Evolutionary conservation across 2,797 vertebrate species (phyloP).

Genomic region (Spea hammondii): DNA sequence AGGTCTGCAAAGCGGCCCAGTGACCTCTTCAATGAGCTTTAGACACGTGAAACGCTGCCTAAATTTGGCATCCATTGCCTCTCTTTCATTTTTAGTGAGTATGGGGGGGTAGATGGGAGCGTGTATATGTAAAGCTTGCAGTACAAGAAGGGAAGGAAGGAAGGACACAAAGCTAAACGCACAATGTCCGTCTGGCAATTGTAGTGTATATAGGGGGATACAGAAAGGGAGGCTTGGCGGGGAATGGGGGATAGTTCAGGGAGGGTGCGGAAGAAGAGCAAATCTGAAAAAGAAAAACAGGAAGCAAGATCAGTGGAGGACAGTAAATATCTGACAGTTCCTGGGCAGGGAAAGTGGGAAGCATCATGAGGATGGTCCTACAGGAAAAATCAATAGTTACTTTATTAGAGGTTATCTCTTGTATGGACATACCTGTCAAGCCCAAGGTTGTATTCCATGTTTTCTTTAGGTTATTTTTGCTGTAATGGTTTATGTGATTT

Average conservation of each 20-base stretch:
- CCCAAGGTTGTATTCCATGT: too few relatives aligned
- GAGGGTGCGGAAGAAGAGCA: constrained; percentile 71
- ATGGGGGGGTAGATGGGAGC: constrained; percentile 55
- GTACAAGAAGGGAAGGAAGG: constrained; percentile 63
- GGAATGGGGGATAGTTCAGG: constrained; percentile 68
- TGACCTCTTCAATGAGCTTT: constrained; percentile 64
- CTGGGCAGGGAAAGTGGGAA: constrained; percentile 56
- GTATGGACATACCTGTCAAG: neutral
- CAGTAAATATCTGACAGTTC: constrained; percentile 70
- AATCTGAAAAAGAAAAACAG: constrained; percentile 58
- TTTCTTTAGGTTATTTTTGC: too few relatives aligned
- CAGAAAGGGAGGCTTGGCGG: constrained; percentile 55
- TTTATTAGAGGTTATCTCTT: neutral
- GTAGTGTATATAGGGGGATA: constrained; percentile 36
- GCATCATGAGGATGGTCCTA: neutral
- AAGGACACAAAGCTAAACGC: constrained; percentile 66
- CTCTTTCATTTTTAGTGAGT: constrained; percentile 55
- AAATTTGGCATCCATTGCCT: constrained; percentile 61
- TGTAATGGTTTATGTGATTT: too few relatives aligned
- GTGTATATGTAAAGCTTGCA: constrained; percentile 28
- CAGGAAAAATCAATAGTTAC: neutral
- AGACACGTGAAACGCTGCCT: constrained; percentile 61
- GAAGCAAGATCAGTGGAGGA: constrained; percentile 65
- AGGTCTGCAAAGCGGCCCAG: constrained; percentile 72
- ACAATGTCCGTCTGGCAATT: constrained; percentile 57